phyloP scores from a whole-genome alignment of 1,140 invertebrate genomes.

The Geopemphigus sp. region DNA sequence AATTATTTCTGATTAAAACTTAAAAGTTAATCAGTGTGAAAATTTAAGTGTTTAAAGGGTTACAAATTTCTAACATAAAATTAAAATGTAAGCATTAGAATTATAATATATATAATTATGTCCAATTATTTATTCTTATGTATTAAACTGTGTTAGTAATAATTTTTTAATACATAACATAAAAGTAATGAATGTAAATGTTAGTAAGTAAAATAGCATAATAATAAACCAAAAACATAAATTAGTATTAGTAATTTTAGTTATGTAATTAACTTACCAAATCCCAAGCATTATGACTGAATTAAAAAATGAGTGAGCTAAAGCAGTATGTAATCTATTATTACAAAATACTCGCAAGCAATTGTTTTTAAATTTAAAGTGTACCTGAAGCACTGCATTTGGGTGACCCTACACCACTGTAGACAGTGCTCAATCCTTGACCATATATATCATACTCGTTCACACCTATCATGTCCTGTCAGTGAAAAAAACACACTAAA shows the following conservation, averaged over 20 bases:
- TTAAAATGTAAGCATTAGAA: too few species aligned
- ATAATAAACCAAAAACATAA: neutral
- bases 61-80: too few species aligned
- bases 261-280: conserved; percentile 20
- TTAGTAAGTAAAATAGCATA: too few species aligned
- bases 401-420: conserved; percentile 44
- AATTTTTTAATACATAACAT: neutral
- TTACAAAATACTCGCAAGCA: conserved; percentile 21
- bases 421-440: conserved; percentile 50
- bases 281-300: neutral
- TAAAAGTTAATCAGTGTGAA: too few species aligned
- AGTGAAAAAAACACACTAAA: conserved; percentile 23
- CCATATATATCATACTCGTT: conserved; percentile 50
- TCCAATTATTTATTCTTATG: too few species aligned
- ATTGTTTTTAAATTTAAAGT: conserved; percentile 22
- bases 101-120: too few species aligned
- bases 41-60: too few species aligned
- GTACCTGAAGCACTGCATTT: conserved; percentile 48
- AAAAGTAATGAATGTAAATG: neutral
- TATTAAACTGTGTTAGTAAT: neutral
- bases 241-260: neutral
- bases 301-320: conserved; percentile 2
- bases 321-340: conserved; percentile 29
- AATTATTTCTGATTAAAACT: too few species aligned
- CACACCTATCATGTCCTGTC: conserved; percentile 49